phyloP scores from a whole-genome alignment of 2,888 invertebrate species.

The Euplagia quadripunctaria region DNA sequence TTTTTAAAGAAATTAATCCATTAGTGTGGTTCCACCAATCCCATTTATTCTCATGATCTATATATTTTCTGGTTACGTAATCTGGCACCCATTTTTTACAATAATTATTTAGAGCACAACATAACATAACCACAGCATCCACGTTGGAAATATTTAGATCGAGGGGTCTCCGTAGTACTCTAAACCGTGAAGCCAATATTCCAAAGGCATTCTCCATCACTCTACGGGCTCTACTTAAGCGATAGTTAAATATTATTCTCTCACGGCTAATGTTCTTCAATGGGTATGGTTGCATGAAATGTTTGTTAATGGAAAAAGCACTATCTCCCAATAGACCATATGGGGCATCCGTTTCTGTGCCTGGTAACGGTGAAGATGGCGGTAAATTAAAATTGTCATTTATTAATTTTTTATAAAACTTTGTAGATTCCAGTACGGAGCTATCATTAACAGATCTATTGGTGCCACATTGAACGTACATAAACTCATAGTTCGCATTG shows the following conservation, averaged over 20 bases:
- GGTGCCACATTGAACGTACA: no score
- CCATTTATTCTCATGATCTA: no score
- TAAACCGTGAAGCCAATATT: background rate
- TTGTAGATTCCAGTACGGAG: background rate
- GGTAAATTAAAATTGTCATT: background rate
- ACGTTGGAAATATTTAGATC: background rate
- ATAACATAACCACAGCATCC: background rate
- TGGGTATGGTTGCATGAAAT: constrained; percentile 33
- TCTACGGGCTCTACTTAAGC: constrained; percentile 26
- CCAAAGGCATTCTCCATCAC: constrained; percentile 9
- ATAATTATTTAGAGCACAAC: background rate
- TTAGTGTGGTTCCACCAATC: no score
- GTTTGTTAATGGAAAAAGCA: no score
- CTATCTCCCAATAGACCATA: constrained; percentile 18
- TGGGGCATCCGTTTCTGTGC: constrained; percentile 17
- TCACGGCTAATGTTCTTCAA: constrained; percentile 7
- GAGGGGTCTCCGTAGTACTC: background rate
- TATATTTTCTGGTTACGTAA: background rate
- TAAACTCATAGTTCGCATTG: no score
- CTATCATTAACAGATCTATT: no score
- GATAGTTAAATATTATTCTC: constrained; percentile 27
- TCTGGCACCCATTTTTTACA: background rate
- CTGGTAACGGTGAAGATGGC: constrained; percentile 5
- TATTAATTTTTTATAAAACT: background rate
- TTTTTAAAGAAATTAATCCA: no score